Base-by-base conservation (phyloP, 2,113 vertebrate species). In the Muntiacus muntjak region DNA sequence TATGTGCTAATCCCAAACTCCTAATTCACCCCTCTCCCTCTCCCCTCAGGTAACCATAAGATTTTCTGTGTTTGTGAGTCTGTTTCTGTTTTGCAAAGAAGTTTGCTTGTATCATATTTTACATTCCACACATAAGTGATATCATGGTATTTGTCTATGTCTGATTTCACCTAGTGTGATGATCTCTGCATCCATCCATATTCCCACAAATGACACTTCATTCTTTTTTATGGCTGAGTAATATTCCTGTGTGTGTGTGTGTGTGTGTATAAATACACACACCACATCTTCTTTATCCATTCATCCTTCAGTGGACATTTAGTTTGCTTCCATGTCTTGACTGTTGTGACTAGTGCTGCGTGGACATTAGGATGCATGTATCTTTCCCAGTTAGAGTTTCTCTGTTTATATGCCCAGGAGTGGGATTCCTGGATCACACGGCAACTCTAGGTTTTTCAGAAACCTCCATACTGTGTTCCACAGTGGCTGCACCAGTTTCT, bases 221-320 rank as follows among this genome's bases (percentile, higher is more conserved):
- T 81, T 52, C 16, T 52, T n/a, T 81, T 54, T 82, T 82, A 54
- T 82, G 47, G 79, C 30, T 23, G 30, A n/a, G 47, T 54, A n/a
- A 14, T n/a, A 82, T 54, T 82, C 30, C 79, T 21, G 1, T 52
- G 47, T 82, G 2, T 54, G 19, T 7, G 4, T 67, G n/a, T 1
- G 5, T 71, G 64, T 67, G n/a, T n/a, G 30, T 64, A 4, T 15
- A 21, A 16, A 67, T 10, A 23, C 67, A 40, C 67, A 3, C 67
- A 11, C 67, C 50, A 14, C 30, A 3, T 82, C 50, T 52, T 50
- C 45, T 82, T 82, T n/a, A 82, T 54, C 30, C 6, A 23, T 82
- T 82, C 79, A 23, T 2, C 79, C 0, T 1, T 7, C 11, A 17
- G 7, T 4, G 30, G 79, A 54, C 30, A 1, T 14, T 82, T 3